Evolutionary conservation across 64 coral and sea anemone genomes (phyloP).

Genomic region (Pocillopora damicornis): DNA sequence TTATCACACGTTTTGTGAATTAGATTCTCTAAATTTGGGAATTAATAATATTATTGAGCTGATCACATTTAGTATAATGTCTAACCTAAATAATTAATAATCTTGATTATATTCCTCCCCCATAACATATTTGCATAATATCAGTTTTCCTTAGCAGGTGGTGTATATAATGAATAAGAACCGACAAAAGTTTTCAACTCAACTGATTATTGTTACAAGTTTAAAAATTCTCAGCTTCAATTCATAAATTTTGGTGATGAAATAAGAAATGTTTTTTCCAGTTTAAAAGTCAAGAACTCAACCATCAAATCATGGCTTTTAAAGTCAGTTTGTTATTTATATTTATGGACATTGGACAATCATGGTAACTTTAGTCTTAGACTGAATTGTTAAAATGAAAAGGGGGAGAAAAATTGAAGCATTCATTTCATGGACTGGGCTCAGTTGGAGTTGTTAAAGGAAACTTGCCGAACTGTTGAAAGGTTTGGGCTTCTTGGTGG

Average conservation of each 20-base stretch:
- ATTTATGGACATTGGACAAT: background rate
- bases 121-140: constrained; percentile 12
- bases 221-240: too few species aligned
- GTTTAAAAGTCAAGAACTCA: background rate
- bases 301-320: background rate
- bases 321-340: background rate
- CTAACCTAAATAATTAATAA: background rate
- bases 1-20: background rate
- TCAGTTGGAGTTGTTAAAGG: background rate
- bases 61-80: background rate
- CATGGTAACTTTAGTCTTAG: background rate
- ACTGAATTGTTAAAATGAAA: background rate
- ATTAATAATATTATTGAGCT: too few species aligned
- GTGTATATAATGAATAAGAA: background rate
- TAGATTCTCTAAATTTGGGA: too few species aligned
- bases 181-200: background rate
- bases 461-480: constrained; percentile 12
- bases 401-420: background rate
- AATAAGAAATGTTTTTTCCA: background rate
- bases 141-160: background rate
- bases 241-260: background rate
- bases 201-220: too few species aligned
- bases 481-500: constrained; percentile 31
- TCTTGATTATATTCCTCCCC: background rate
- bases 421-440: background rate